A percentile compares a stretch with the other conserved stretches of the same genome.
phyloP scores from a whole-genome alignment of 2,888 invertebrate genomes.

The Xanthorhoe spadicearia region DNA sequence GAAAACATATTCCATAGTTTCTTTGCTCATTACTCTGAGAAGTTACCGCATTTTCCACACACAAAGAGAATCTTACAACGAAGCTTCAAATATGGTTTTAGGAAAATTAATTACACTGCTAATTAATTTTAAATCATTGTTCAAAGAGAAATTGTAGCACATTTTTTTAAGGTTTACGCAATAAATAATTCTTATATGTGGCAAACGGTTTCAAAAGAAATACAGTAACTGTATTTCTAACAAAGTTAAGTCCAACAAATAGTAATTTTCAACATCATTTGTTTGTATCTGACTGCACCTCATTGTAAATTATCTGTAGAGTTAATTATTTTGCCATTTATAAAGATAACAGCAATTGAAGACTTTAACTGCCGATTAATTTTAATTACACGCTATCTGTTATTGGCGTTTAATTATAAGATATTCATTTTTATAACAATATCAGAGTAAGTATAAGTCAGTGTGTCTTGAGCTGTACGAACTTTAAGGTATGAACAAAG shows the following conservation, averaged over 20 bases:
- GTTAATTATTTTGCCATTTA: background rate
- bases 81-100: constrained; percentile 34
- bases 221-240: too few relatives aligned
- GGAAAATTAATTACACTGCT: constrained; percentile 40
- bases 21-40: background rate
- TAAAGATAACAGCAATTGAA: background rate
- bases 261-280: too few relatives aligned
- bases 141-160: constrained; percentile 22
- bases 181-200: background rate
- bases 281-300: background rate
- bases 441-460: too few relatives aligned
- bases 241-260: too few relatives aligned
- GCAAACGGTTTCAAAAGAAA: background rate
- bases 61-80: constrained; percentile 40
- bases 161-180: constrained; percentile 5
- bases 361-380: constrained; percentile 53
- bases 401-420: constrained; percentile 61
- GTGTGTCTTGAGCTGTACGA: too few relatives aligned
- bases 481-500: too few relatives aligned
- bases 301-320: background rate
- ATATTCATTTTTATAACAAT: background rate
- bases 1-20: background rate
- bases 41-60: constrained; percentile 26
- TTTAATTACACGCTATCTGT: constrained; percentile 51
- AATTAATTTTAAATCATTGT: constrained; percentile 39